Percentiles rank a stretch among this genome's conserved stretches.
phyloP scores from a whole-genome alignment of 2,888 invertebrate genomes.

The Scrobipalpa atriplicella region DNA sequence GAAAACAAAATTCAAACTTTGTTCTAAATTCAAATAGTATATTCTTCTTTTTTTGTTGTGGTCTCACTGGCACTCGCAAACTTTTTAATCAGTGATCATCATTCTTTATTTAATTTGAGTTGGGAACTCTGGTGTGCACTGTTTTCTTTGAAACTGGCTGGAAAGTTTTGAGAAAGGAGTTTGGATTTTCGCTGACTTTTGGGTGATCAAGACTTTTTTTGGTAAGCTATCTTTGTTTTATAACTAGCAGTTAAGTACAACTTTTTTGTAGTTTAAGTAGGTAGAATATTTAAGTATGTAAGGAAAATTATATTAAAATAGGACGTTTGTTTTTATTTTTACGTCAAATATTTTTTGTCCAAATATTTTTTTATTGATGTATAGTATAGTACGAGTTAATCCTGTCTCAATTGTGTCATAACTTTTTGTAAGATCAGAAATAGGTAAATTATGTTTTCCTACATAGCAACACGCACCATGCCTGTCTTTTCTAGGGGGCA shows the following conservation, averaged over 20 bases:
- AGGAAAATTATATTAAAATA: no score
- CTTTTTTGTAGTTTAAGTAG: not conserved
- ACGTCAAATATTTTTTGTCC: no score
- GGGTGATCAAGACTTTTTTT: constrained; percentile 14
- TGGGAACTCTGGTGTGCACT: constrained; percentile 24
- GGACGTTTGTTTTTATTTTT: no score
- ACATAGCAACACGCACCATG: no score
- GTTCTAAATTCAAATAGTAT: constrained; percentile 19
- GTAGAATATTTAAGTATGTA: no score
- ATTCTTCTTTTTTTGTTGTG: not conserved
- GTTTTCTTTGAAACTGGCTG: constrained; percentile 25
- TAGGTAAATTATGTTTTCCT: no score
- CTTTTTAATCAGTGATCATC: constrained; percentile 26
- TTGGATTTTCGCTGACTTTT: constrained; percentile 1
- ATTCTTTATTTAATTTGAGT: constrained; percentile 13
- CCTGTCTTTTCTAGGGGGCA: no score
- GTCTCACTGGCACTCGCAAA: constrained; percentile 6
- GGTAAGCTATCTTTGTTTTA: constrained; percentile 10
- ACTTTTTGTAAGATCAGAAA: no score
- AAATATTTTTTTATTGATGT: no score
- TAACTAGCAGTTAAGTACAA: not conserved
- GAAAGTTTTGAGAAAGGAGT: constrained; percentile 23
- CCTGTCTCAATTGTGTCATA: no score
- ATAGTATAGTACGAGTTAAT: no score
- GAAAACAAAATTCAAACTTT: constrained; percentile 26